A percentile compares a stretch with the other conserved stretches of the same genome.
These are phyloP conservation scores for Pomatorhinus ruficollis DNA, from an alignment of 2,113 vertebrate genomes.

Conservation along the genomic window DNA sequence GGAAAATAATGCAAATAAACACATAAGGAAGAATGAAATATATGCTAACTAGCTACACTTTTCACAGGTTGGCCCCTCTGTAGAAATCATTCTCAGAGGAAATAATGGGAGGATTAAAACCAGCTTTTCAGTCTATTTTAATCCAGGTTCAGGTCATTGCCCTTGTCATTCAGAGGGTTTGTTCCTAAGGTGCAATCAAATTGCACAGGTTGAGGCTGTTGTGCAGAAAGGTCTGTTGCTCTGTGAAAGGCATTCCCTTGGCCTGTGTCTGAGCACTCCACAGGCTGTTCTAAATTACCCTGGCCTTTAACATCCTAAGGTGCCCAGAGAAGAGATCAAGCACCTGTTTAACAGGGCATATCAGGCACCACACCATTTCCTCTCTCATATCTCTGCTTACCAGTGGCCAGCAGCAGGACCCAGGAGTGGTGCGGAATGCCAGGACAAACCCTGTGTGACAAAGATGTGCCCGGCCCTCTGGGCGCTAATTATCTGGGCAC, in stretches of 20 bases:
- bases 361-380: neutral
- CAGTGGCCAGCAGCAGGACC: neutral
- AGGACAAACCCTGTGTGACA: neutral
- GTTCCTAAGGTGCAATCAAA: conserved; percentile 1
- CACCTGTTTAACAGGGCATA: neutral
- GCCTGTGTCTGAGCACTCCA: neutral
- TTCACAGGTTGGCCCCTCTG: conserved; percentile 41
- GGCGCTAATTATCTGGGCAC: neutral
- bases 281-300: neutral
- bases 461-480: neutral
- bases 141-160: neutral
- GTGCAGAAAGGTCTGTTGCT: neutral
- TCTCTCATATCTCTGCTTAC: neutral
- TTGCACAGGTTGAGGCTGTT: neutral
- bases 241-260: neutral
- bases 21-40: conserved; percentile 63
- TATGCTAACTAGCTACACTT: conserved; percentile 54
- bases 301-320: neutral
- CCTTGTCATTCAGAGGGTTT: neutral
- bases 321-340: conserved; percentile 1
- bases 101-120: conserved; percentile 65
- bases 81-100: conserved; percentile 47
- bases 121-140: conserved; percentile 57
- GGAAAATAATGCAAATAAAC: conserved; percentile 64
- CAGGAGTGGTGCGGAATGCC: neutral